Evolutionary conservation across 2,888 invertebrate genomes (phyloP).

Genomic region (Drosophila acutilabella): DNA sequence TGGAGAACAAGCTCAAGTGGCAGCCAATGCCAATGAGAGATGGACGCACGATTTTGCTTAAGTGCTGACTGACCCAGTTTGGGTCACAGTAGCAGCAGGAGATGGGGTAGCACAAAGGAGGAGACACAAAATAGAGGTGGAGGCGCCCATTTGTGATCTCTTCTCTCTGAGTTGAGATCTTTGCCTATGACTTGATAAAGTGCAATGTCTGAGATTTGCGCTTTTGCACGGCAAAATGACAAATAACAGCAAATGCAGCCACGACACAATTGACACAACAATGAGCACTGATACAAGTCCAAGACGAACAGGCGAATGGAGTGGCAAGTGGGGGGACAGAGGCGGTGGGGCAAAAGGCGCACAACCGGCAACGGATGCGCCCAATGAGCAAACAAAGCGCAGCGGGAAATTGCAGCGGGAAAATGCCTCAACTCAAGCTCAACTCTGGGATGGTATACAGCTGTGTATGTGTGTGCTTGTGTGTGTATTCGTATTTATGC

Average conservation of each 20-base stretch:
- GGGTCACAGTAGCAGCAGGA: neutral
- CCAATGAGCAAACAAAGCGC: conserved; percentile 81
- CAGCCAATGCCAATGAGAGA: conserved; percentile 70
- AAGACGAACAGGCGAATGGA: conserved; percentile 29
- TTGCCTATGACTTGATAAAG: conserved; percentile 73
- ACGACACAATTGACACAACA: conserved; percentile 80
- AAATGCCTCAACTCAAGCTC: conserved; percentile 39
- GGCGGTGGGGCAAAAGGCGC: conserved; percentile 5
- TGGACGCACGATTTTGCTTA: conserved; percentile 77
- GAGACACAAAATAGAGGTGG: conserved; percentile 11
- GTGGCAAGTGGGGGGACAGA: conserved; percentile 5
- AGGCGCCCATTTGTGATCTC: conserved; percentile 30
- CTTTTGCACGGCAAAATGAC: conserved; percentile 72
- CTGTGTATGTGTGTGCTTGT: conserved; percentile 1
- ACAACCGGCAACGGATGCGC: conserved; percentile 75
- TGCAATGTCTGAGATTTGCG: conserved; percentile 75
- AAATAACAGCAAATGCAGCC: conserved; percentile 67
- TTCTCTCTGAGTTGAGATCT: conserved; percentile 17
- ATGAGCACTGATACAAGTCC: conserved; percentile 66
- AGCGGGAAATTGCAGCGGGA: conserved; percentile 72
- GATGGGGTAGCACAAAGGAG: conserved; percentile 5
- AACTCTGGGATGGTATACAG: neutral
- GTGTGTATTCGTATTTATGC: conserved; percentile 64
- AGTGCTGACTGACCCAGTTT: conserved; percentile 79
- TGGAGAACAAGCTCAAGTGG: conserved; percentile 60